These are phyloP conservation scores for Acanthosoma haemorrhoidale DNA, from an alignment of 2,888 invertebrate genomes.

Conservation along the genomic window DNA sequence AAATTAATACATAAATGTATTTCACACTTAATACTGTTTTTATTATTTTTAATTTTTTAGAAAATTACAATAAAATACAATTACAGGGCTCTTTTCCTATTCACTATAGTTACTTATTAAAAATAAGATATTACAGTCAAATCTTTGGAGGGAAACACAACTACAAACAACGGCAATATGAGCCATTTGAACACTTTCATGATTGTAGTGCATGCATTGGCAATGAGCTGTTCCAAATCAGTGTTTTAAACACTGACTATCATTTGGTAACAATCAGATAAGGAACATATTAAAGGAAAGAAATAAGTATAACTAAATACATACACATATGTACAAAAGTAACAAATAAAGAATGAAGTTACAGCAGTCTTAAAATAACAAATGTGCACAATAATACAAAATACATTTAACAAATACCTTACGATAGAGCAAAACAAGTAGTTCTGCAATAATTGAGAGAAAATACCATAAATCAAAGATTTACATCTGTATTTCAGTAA, in stretches of 20 bases:
- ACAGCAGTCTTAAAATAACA: constrained; percentile 6
- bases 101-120: not conserved
- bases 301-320: constrained; percentile 11
- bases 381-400: not conserved
- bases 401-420: not conserved
- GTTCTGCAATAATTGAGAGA: not conserved
- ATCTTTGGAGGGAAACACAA: constrained; percentile 28
- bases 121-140: constrained; percentile 17
- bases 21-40: constrained; percentile 26
- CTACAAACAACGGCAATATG: not conserved
- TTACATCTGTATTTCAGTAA: not conserved
- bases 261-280: constrained; percentile 29
- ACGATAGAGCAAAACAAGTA: not conserved
- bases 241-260: constrained; percentile 18
- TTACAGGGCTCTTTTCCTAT: constrained; percentile 4
- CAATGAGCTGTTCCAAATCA: constrained; percentile 30
- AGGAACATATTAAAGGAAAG: constrained; percentile 23
- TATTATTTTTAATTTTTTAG: not conserved
- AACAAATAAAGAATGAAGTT: constrained; percentile 8
- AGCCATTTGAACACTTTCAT: not conserved
- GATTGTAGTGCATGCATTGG: constrained; percentile 7
- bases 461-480: not conserved
- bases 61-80: constrained; percentile 21
- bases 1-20: not conserved
- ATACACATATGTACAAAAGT: constrained; percentile 19